These are phyloP conservation scores for Conus ventricosus DNA, from an alignment of 1,140 invertebrate genomes.

Conservation along the genomic window DNA sequence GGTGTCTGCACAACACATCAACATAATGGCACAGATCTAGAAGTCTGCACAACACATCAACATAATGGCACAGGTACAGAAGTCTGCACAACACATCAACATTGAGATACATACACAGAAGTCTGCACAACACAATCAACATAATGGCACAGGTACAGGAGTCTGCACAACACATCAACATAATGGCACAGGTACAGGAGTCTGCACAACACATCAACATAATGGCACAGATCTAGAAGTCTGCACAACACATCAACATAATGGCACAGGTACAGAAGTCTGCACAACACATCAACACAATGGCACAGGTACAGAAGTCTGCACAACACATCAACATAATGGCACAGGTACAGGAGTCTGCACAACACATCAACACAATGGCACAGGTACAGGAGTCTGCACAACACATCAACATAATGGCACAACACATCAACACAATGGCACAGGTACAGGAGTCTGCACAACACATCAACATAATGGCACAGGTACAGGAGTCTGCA, in stretches of 20 bases:
- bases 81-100: not conserved
- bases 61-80: not conserved
- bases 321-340: constrained; percentile 53
- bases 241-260: not conserved
- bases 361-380: not conserved
- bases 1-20: too few relatives aligned
- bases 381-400: not conserved
- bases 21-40: too few relatives aligned
- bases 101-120: too few relatives aligned
- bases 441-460: constrained; percentile 64
- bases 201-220: not conserved
- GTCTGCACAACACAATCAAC: too few relatives aligned
- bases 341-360: not conserved
- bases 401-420: not conserved
- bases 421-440: constrained; percentile 52
- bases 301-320: not conserved
- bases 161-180: not conserved
- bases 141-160: not conserved
- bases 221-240: not conserved
- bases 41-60: too few relatives aligned
- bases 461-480: not conserved
- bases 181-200: not conserved
- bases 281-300: not conserved
- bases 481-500: not conserved
- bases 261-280: too few relatives aligned